A percentile compares a stretch with the other conserved stretches of the same genome.
These are phyloP conservation scores for Limanda limanda DNA, from an alignment of 2,113 vertebrate species.

Conservation along the genomic window DNA sequence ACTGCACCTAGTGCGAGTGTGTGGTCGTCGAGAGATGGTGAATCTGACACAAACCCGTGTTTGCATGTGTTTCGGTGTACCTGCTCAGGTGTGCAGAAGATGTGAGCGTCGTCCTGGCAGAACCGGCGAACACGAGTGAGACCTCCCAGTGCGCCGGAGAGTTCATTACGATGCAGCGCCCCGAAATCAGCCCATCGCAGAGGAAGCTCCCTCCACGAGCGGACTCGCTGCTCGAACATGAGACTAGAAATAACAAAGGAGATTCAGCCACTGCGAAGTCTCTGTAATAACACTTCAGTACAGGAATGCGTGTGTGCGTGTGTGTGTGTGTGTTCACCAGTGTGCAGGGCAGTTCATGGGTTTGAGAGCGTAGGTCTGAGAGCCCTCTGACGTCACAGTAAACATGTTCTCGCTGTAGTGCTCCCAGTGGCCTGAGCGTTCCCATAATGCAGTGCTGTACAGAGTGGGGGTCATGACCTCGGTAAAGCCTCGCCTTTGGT, in stretches of 20 bases:
- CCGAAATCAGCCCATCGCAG: constrained; percentile 93
- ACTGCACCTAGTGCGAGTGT: neutral
- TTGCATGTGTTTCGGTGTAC: constrained; percentile 61
- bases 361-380: constrained; percentile 89
- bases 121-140: constrained; percentile 89
- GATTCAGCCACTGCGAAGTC: neutral
- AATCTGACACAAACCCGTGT: neutral
- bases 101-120: constrained; percentile 94
- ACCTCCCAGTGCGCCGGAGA: constrained; percentile 87
- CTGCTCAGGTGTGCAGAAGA: constrained; percentile 92
- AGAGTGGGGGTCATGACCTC: constrained; percentile 93
- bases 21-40: neutral
- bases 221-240: constrained; percentile 91
- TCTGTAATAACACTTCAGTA: neutral
- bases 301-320: neutral
- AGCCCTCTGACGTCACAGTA: constrained; percentile 78
- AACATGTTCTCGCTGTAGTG: constrained; percentile 94
- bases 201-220: constrained; percentile 94
- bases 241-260: constrained; percentile 78
- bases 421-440: constrained; percentile 93
- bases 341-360: constrained; percentile 98
- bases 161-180: constrained; percentile 91
- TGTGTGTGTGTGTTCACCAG: constrained; percentile 83
- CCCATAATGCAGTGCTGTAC: constrained; percentile 89
- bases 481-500: constrained; percentile 86